Evolutionary conservation across 2,888 invertebrate genomes (phyloP).

Genomic region (Hanleya hanleyi): DNA sequence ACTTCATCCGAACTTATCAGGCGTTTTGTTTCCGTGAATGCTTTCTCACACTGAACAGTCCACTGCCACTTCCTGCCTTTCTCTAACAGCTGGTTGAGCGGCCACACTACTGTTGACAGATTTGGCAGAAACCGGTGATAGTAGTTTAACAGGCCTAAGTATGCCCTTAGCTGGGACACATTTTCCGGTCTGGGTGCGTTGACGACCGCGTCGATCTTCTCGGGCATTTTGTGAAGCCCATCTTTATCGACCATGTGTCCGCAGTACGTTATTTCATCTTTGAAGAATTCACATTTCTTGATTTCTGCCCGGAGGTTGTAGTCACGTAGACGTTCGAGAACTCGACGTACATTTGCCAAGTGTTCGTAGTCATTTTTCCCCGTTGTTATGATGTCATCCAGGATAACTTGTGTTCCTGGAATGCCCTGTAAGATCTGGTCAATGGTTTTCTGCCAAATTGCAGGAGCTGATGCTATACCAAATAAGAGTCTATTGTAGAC

Average conservation of each 20-base stretch:
- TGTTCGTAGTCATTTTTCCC: not conserved
- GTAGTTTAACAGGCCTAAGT: conserved; percentile 19
- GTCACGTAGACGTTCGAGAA: conserved; percentile 9
- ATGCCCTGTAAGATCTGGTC: conserved; percentile 32
- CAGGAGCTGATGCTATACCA: conserved; percentile 39
- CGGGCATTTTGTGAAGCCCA: no score
- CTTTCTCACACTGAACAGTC: no score
- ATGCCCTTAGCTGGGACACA: not conserved
- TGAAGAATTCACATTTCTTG: conserved; percentile 14
- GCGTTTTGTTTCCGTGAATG: no score
- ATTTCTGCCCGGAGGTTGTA: conserved; percentile 7
- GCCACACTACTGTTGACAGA: not conserved
- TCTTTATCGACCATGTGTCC: no score
- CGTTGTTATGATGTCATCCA: conserved; percentile 31
- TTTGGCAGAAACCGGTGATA: conserved; percentile 8
- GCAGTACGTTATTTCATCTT: not conserved
- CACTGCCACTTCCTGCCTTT: conserved; percentile 13
- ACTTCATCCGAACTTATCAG: no score
- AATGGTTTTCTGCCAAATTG: conserved; percentile 39
- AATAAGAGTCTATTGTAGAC: conserved; percentile 35
- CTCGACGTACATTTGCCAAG: not conserved
- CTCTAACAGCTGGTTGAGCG: conserved; percentile 10
- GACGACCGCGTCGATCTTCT: no score
- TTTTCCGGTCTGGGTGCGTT: conserved; percentile 8
- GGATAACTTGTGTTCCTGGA: conserved; percentile 4